Percentiles rank a stretch among this genome's conserved stretches.
phyloP scores from a whole-genome alignment of 1,140 invertebrate genomes.

The Mesaphorura yosii region DNA sequence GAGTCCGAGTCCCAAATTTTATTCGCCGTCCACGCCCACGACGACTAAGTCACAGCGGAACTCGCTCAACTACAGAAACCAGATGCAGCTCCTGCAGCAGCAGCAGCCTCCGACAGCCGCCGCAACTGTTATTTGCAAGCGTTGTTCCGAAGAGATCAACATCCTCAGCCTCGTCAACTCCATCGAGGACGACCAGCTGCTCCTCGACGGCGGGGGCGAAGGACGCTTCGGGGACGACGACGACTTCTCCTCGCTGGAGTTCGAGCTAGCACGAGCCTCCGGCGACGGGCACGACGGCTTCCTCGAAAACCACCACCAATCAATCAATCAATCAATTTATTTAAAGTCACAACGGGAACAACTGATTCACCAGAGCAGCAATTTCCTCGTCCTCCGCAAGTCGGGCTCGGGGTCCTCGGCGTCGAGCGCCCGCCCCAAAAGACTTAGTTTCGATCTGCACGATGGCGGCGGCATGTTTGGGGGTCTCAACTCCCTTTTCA shows the following conservation, averaged over 20 bases:
- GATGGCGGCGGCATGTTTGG: no score
- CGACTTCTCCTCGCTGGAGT: slow-evolving; percentile 25
- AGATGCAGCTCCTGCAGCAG: not conserved
- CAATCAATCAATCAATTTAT: no score
- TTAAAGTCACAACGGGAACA: not conserved
- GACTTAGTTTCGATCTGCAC: no score
- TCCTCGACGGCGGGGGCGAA: slow-evolving; percentile 8
- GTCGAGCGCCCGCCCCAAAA: no score
- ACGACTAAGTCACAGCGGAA: not conserved
- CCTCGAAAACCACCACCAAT: not conserved
- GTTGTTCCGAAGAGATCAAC: slow-evolving; percentile 27
- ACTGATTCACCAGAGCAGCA: not conserved
- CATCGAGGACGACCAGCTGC: slow-evolving; percentile 20
- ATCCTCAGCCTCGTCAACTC: slow-evolving; percentile 28
- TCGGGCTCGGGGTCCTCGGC: not conserved
- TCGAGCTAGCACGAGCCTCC: slow-evolving; percentile 27
- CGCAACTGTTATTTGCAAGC: slow-evolving; percentile 17
- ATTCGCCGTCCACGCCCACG: not conserved
- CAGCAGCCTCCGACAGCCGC: not conserved
- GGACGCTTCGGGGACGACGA: slow-evolving; percentile 20
- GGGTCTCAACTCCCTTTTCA: no score
- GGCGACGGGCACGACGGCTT: not conserved
- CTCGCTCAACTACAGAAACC: not conserved
- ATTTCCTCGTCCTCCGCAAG: not conserved
- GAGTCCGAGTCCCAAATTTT: not conserved